Evolutionary conservation across 2,888 invertebrate species (phyloP).

Genomic region (Tetragnatha montana): DNA sequence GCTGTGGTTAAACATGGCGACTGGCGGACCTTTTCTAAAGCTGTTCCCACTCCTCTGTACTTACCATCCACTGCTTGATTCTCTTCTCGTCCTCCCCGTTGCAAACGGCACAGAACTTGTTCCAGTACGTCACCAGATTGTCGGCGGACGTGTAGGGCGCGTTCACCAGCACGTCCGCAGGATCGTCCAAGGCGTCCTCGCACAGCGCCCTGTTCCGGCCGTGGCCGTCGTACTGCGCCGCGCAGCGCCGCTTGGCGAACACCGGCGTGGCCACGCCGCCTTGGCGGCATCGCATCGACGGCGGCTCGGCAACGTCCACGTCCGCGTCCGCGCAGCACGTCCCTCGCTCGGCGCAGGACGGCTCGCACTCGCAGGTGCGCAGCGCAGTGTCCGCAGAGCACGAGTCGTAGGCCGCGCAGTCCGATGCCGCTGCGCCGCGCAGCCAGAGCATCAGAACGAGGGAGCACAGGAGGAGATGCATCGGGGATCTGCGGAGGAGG

Average conservation of each 20-base stretch:
- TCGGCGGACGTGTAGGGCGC: conserved; percentile 14
- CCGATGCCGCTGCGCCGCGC: background rate
- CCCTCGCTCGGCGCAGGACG: conserved; percentile 15
- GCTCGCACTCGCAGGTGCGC: conserved; percentile 48
- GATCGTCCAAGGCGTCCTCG: conserved; percentile 13
- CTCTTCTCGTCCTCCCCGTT: conserved; percentile 23
- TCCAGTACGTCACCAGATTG: conserved; percentile 45
- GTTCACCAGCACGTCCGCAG: conserved; percentile 25
- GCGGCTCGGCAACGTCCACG: background rate
- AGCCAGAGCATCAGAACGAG: background rate
- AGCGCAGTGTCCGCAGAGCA: conserved; percentile 6
- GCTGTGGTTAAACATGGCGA: no score
- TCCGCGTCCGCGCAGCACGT: conserved; percentile 41
- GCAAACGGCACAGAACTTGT: conserved; percentile 38
- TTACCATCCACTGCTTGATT: conserved; percentile 31
- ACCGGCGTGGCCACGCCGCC: conserved; percentile 23
- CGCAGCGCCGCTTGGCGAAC: conserved; percentile 36
- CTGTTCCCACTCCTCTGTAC: no score
- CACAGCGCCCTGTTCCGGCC: background rate
- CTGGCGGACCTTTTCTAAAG: no score
- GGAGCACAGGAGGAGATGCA: background rate
- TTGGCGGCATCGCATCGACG: background rate
- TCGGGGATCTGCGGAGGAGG: background rate
- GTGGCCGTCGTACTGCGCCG: background rate
- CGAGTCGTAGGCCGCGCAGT: conserved; percentile 29